Percentiles rank a stretch among this genome's conserved stretches.
These are phyloP conservation scores for Erythrolamprus reginae DNA, from an alignment of 2,113 vertebrate genomes.

Conservation along the genomic window DNA sequence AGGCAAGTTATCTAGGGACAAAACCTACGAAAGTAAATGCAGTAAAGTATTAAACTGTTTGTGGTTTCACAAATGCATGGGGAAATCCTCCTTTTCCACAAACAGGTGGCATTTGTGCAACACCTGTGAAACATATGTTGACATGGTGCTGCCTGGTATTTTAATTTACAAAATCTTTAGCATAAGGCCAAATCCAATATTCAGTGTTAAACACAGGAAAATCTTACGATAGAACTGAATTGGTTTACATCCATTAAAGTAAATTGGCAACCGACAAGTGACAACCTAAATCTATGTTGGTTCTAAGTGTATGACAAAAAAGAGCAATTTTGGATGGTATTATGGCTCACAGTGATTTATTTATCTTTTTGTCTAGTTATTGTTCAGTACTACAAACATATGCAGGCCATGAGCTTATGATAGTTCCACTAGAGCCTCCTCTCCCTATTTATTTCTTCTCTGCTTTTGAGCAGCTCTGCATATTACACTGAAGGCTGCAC, in stretches of 20 bases:
- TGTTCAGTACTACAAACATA: background rate
- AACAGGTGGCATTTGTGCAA: background rate
- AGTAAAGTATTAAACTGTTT: background rate
- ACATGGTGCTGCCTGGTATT: background rate
- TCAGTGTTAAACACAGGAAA: background rate
- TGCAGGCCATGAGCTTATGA: background rate
- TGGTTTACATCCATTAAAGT: background rate
- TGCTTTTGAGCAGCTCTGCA: background rate
- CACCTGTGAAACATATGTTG: background rate
- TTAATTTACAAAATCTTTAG: background rate
- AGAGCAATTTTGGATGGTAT: background rate
- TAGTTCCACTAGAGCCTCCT: background rate
- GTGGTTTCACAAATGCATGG: background rate
- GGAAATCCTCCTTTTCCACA: background rate
- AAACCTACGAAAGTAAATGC: background rate
- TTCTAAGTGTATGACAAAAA: background rate
- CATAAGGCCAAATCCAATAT: background rate
- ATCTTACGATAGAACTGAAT: background rate
- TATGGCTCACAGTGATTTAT: background rate
- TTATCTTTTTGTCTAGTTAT: background rate
- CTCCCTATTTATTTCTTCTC: background rate
- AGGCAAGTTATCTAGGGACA: background rate
- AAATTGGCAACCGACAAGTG: background rate
- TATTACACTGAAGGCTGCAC: background rate
- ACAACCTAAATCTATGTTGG: background rate